A percentile compares a stretch with the other conserved stretches of the same genome.
Evolutionary conservation across 2,113 vertebrate species (phyloP).

Genomic region (Centropus unirufus): DNA sequence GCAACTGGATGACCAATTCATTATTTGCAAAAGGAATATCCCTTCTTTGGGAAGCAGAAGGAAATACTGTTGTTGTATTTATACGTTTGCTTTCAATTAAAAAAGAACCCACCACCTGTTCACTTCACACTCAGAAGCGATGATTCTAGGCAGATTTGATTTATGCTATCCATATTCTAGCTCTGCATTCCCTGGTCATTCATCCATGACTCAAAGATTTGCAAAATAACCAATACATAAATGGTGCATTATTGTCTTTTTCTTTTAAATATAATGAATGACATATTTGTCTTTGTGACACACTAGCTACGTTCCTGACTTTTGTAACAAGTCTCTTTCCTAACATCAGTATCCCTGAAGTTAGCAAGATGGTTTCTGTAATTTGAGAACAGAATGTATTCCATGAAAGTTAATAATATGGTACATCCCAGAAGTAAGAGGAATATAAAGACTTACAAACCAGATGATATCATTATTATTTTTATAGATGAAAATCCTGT

Average conservation of each 20-base stretch:
- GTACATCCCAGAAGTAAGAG: constrained; percentile 56
- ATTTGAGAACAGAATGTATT: constrained; percentile 22
- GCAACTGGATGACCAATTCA: not conserved
- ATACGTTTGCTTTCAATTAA: not conserved
- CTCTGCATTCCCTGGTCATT: not conserved
- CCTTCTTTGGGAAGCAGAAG: not conserved
- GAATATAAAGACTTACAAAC: constrained; percentile 30
- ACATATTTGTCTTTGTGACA: constrained; percentile 35
- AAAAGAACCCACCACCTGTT: not conserved
- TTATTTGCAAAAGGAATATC: not conserved
- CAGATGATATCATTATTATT: constrained; percentile 20
- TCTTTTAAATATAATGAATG: not conserved
- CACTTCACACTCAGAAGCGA: not conserved
- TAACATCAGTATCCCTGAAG: constrained; percentile 41
- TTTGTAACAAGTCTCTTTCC: constrained; percentile 39
- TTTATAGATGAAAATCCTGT: constrained; percentile 30
- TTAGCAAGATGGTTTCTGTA: constrained; percentile 4
- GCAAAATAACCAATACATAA: constrained; percentile 9
- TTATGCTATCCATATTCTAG: not conserved
- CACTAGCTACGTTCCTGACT: constrained; percentile 1
- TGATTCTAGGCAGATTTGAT: not conserved
- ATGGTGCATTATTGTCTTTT: constrained; percentile 25
- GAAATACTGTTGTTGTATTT: not conserved
- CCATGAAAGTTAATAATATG: constrained; percentile 54
- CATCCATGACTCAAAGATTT: not conserved